These are phyloP conservation scores for Sphaerophoria taeniata DNA, from an alignment of 2,888 invertebrate genomes.

Conservation along the genomic window DNA sequence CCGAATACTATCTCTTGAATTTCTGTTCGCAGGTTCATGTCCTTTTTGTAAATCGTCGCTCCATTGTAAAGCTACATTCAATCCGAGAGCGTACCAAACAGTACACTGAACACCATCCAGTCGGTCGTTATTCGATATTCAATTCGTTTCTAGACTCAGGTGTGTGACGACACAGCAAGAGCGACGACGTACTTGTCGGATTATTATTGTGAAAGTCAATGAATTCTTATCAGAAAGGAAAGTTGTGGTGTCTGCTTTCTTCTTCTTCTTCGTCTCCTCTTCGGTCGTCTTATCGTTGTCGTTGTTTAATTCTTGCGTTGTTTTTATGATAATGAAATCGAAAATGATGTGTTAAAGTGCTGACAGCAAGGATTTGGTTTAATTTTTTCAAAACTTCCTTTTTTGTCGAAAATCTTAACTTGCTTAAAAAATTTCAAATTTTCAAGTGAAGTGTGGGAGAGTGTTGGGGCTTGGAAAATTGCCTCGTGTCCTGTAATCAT, in stretches of 20 bases:
- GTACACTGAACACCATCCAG: neutral
- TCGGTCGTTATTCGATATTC: constrained; percentile 16
- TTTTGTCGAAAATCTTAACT: constrained; percentile 1
- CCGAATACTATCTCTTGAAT: neutral
- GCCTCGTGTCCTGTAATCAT: neutral
- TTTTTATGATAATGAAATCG: neutral
- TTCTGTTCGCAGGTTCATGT: constrained; percentile 55
- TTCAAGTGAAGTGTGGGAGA: neutral
- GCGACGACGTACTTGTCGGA: constrained; percentile 46
- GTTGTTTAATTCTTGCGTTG: constrained; percentile 32
- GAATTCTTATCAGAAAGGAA: constrained; percentile 47
- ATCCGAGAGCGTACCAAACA: constrained; percentile 42
- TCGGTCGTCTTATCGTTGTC: constrained; percentile 5
- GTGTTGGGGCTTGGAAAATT: neutral
- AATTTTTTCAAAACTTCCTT: neutral
- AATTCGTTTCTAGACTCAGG: constrained; percentile 67
- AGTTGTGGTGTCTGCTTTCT: constrained; percentile 49
- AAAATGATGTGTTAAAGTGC: constrained; percentile 53
- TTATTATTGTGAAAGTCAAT: constrained; percentile 45
- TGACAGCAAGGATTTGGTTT: constrained; percentile 1
- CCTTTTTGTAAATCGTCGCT: constrained; percentile 47
- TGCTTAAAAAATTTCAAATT: constrained; percentile 10
- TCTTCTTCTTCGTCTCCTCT: constrained; percentile 40
- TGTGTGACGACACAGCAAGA: constrained; percentile 54
- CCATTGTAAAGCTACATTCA: constrained; percentile 46